These are phyloP conservation scores for Epinotia brunnichana DNA, from an alignment of 2,888 invertebrate genomes.

Conservation along the genomic window DNA sequence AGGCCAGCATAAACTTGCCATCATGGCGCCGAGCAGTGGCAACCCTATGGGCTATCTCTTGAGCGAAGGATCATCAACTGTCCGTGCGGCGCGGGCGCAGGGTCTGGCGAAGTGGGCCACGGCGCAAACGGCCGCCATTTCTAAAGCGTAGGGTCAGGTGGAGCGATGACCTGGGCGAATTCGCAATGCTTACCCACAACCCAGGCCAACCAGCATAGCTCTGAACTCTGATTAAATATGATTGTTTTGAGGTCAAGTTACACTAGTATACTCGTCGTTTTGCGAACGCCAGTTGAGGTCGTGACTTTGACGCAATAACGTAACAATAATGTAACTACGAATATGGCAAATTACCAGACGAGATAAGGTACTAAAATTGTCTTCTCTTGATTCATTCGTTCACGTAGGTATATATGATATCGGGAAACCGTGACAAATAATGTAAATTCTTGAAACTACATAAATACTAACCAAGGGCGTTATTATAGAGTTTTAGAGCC, in stretches of 20 bases:
- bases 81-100: slow-evolving; percentile 45
- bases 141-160: slow-evolving; percentile 33
- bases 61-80: slow-evolving; percentile 55
- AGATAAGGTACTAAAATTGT: not conserved
- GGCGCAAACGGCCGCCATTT: slow-evolving; percentile 19
- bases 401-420: not conserved
- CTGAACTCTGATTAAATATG: not conserved
- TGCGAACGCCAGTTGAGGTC: not conserved
- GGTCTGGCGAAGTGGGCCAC: slow-evolving; percentile 34
- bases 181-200: not conserved
- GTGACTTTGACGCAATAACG: not conserved
- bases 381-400: not conserved
- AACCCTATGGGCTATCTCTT: slow-evolving; percentile 46
- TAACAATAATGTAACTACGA: not conserved
- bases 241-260: not conserved
- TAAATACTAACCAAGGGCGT: not conserved
- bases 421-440: not conserved
- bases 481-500: slow-evolving; percentile 5
- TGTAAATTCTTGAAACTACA: not conserved
- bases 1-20: no score
- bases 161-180: slow-evolving; percentile 15
- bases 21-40: not conserved
- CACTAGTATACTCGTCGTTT: not conserved
- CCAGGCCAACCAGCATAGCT: not conserved
- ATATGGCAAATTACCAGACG: not conserved